phyloP scores from a whole-genome alignment of 2,888 invertebrate species.

The Hyposoter dolosus region DNA sequence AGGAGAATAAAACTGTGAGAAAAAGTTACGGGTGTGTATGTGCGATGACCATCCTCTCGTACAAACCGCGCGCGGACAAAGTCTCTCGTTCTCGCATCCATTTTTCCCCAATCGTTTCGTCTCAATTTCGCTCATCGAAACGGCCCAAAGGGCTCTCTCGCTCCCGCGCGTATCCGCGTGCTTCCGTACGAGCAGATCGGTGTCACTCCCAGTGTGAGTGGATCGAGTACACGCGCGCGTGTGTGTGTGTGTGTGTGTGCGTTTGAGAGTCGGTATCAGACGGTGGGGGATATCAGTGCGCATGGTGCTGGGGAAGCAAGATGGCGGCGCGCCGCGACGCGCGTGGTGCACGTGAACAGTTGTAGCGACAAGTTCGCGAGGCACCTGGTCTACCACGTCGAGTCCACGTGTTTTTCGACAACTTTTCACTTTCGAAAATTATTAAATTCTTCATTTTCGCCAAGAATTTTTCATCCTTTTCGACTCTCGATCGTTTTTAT shows the following conservation, averaged over 20 bases:
- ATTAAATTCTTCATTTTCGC: neutral
- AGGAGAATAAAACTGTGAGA: neutral
- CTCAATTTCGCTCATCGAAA: slow-evolving; percentile 29
- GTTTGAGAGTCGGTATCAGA: slow-evolving; percentile 45
- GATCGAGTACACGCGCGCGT: neutral
- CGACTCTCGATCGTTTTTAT: neutral
- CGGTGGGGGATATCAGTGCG: slow-evolving; percentile 69
- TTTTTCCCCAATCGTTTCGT: slow-evolving; percentile 37
- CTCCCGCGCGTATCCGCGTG: slow-evolving; percentile 17
- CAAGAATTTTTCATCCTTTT: neutral
- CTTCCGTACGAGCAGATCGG: slow-evolving; percentile 17
- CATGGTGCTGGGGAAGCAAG: slow-evolving; percentile 69
- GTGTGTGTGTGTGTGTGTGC: slow-evolving; percentile 1
- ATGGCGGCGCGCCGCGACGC: slow-evolving; percentile 68
- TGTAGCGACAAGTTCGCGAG: slow-evolving; percentile 63
- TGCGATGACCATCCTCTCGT: slow-evolving; percentile 66
- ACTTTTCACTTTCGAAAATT: neutral
- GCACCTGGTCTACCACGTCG: slow-evolving; percentile 59
- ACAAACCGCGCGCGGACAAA: slow-evolving; percentile 23
- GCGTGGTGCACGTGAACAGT: slow-evolving; percentile 70
- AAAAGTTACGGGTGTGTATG: slow-evolving; percentile 37
- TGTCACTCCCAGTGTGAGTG: slow-evolving; percentile 6
- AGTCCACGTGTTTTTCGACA: slow-evolving; percentile 55
- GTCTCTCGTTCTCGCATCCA: slow-evolving; percentile 40
- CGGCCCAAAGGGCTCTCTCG: slow-evolving; percentile 9